phyloP scores from a whole-genome alignment of 2,113 vertebrate genomes.

The Poeciliopsis retropinna region DNA sequence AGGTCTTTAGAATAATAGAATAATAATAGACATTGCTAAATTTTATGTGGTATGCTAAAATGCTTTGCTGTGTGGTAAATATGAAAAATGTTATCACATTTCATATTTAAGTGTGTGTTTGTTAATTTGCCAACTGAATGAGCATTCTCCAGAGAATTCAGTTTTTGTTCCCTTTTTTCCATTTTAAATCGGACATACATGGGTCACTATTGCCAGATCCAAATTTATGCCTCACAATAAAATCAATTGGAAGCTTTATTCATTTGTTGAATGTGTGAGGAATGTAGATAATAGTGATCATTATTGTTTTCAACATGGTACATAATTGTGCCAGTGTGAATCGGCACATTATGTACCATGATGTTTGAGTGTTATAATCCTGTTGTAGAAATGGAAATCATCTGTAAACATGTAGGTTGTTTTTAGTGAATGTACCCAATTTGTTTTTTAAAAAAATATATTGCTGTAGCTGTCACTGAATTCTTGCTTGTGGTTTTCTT shows the following conservation, averaged over 20 bases:
- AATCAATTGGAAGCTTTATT: background rate
- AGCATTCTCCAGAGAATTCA: too few relatives aligned
- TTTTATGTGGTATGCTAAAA: too few relatives aligned
- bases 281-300: background rate
- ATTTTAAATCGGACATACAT: too few relatives aligned
- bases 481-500: constrained; percentile 33
- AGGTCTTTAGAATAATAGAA: too few relatives aligned
- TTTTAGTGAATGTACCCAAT: constrained; percentile 25
- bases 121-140: too few relatives aligned
- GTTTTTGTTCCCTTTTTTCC: too few relatives aligned
- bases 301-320: background rate
- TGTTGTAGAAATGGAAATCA: constrained; percentile 16
- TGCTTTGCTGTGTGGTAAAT: too few relatives aligned
- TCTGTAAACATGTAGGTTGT: constrained; percentile 16
- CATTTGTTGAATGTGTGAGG: background rate
- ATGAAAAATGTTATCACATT: too few relatives aligned
- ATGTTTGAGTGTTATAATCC: constrained; percentile 10
- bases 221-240: too few relatives aligned
- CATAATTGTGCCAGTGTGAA: background rate
- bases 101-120: too few relatives aligned
- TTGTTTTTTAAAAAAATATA: constrained; percentile 25
- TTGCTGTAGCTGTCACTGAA: constrained; percentile 46
- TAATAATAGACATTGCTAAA: too few relatives aligned
- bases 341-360: background rate
- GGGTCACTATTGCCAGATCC: too few relatives aligned